Base-by-base conservation (phyloP, 2,888 invertebrate genomes). In the Entomobrya multifasciata region DNA sequence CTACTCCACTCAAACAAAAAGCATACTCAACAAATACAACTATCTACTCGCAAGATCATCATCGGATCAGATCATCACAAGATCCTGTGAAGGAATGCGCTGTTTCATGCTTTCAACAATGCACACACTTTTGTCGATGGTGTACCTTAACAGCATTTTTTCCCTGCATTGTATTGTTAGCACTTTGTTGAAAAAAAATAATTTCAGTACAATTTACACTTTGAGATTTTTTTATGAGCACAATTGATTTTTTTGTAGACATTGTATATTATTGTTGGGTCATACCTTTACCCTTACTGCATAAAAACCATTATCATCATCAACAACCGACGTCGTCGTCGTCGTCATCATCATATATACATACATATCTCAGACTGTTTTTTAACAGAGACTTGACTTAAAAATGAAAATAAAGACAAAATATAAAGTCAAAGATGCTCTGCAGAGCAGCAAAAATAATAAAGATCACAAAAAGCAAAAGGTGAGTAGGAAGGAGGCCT, bases 1-100 rank as follows among this genome's bases (percentile, higher is more conserved):
- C n/a, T n/a, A n/a, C n/a, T n/a, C n/a, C n/a, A n/a, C n/a, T n/a
- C n/a, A n/a, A n/a, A n/a, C n/a, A n/a, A n/a, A n/a, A n/a, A n/a
- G n/a, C n/a, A n/a, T n/a, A n/a, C n/a, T n/a, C n/a, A n/a, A n/a
- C n/a, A n/a, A n/a, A n/a, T n/a, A n/a, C n/a, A n/a, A n/a, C n/a
- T n/a, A n/a, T n/a, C n/a, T n/a, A n/a, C n/a, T n/a, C n/a, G n/a
- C n/a, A n/a, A n/a, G n/a, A n/a, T n/a, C n/a, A n/a, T n/a, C n/a
- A n/a, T n/a, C n/a, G n/a, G 72, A 72, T 49, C 30, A 30, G 55
- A 52, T 30, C 11, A 55, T 49, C 22, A 72, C 22, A 41, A 52
- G 72, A n/a, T 27, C n/a, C 67, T 30, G 47, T 30, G 13, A 55
- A 74, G 74, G 74, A 74, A 74, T 74, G 52, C 55, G 27, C 74